Percentiles rank a stretch among this genome's conserved stretches.
Evolutionary conservation across 2,888 invertebrate species (phyloP).

Genomic region (Temnothorax unifasciatus): DNA sequence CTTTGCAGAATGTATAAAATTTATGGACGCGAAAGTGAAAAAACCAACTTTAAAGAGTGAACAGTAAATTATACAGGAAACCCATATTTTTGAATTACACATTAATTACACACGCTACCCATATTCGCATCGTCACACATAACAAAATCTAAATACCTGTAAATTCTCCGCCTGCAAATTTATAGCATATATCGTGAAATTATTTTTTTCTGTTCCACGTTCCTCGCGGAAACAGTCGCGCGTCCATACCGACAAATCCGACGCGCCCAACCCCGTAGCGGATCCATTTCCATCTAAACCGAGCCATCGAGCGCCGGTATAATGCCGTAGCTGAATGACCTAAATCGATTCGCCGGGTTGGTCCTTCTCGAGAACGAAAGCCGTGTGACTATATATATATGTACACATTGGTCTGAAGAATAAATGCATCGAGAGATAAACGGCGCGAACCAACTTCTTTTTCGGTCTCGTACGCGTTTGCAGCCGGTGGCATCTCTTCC

Average conservation of each 20-base stretch:
- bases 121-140: not conserved
- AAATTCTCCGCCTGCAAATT: not conserved
- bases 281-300: slow-evolving; percentile 47
- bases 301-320: slow-evolving; percentile 10
- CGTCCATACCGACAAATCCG: slow-evolving; percentile 21
- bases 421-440: slow-evolving; percentile 36
- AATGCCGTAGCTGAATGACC: slow-evolving; percentile 22
- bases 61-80: not conserved
- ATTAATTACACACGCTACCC: not conserved
- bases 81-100: not conserved
- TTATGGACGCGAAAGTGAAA: not conserved
- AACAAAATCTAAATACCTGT: not conserved
- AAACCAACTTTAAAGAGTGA: not conserved
- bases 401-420: not conserved
- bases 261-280: not conserved
- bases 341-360: slow-evolving; percentile 12
- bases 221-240: not conserved
- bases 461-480: slow-evolving; percentile 47
- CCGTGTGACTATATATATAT: not conserved
- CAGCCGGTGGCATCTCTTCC: slow-evolving; percentile 31
- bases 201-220: slow-evolving; percentile 8
- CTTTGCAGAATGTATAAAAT: not conserved
- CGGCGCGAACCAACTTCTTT: slow-evolving; percentile 30
- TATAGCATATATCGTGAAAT: not conserved
- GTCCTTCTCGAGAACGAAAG: slow-evolving; percentile 5